Conservation (phyloP, 2,797 vertebrate genomes). For the Sebastes itinus region DNA sequence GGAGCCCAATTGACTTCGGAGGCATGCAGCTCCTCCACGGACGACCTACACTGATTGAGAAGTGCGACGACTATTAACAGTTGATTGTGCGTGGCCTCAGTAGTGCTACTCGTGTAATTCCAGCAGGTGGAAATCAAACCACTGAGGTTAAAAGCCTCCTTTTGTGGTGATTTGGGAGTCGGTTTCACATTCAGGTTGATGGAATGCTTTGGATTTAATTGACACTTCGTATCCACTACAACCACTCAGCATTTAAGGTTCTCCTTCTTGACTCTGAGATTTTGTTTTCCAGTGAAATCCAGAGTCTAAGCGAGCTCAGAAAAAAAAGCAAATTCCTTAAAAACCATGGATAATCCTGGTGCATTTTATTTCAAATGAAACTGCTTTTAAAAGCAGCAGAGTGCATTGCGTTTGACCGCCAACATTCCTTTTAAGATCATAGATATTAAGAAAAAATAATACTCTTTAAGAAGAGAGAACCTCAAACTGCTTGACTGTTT, state of each 20-base stretch:
- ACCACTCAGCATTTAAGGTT: neutral
- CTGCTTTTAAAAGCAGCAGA: constrained; percentile 35
- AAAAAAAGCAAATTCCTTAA: constrained; percentile 39
- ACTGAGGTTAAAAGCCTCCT: neutral
- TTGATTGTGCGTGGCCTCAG: constrained; percentile 8
- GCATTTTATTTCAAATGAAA: constrained; percentile 44
- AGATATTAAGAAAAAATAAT: constrained; percentile 56
- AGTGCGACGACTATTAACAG: constrained; percentile 60
- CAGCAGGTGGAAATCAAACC: constrained; percentile 25
- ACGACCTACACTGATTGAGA: constrained; percentile 64
- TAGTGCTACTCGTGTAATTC: neutral
- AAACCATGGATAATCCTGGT: constrained; percentile 59
- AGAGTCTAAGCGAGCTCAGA: neutral
- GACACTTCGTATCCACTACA: neutral
- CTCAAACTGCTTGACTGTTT: constrained; percentile 44
- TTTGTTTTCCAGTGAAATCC: constrained; percentile 1
- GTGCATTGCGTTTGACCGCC: constrained; percentile 37
- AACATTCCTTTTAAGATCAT: constrained; percentile 58
- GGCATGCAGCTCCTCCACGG: constrained; percentile 30
- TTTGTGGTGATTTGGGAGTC: neutral
- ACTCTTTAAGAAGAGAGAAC: constrained; percentile 26
- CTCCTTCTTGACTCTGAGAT: neutral
- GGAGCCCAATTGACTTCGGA: constrained; percentile 74
- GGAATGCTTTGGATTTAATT: neutral
- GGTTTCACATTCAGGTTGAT: neutral